Conservation (phyloP, 2,888 invertebrate genomes). For the Latrodectus elegans region DNA sequence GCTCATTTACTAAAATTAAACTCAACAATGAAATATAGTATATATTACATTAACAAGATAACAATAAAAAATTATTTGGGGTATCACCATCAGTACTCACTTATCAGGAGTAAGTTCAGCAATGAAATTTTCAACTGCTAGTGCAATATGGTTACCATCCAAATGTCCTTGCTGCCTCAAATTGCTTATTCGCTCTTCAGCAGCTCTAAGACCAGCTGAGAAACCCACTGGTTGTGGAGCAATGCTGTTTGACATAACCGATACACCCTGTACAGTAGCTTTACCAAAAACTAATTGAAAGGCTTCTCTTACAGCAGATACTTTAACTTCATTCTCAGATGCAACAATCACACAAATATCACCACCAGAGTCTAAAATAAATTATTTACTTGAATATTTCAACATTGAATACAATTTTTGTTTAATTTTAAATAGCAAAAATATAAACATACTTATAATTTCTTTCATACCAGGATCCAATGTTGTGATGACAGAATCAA, state of each 20-base stretch:
- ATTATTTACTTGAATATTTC: not conserved
- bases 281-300: constrained; percentile 87
- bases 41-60: too few species aligned
- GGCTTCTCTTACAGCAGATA: constrained; percentile 85
- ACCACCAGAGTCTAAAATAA: constrained; percentile 83
- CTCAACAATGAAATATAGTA: too few species aligned
- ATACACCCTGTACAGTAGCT: constrained; percentile 82
- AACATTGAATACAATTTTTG: not conserved
- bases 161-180: constrained; percentile 79
- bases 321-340: constrained; percentile 85
- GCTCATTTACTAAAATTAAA: too few species aligned
- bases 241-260: constrained; percentile 80
- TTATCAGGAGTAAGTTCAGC: constrained; percentile 79
- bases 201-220: constrained; percentile 83
- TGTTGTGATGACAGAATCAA: constrained; percentile 90
- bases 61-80: too few species aligned
- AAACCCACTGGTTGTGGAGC: constrained; percentile 87
- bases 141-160: constrained; percentile 80
- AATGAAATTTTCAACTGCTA: constrained; percentile 86
- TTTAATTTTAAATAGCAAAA: not conserved
- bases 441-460: constrained; percentile 81
- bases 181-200: constrained; percentile 83
- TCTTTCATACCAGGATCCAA: constrained; percentile 93
- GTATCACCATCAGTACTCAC: constrained; percentile 74
- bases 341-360: constrained; percentile 85